These are phyloP conservation scores for Otus sunia DNA, from an alignment of 2,113 vertebrate genomes.

Conservation along the genomic window DNA sequence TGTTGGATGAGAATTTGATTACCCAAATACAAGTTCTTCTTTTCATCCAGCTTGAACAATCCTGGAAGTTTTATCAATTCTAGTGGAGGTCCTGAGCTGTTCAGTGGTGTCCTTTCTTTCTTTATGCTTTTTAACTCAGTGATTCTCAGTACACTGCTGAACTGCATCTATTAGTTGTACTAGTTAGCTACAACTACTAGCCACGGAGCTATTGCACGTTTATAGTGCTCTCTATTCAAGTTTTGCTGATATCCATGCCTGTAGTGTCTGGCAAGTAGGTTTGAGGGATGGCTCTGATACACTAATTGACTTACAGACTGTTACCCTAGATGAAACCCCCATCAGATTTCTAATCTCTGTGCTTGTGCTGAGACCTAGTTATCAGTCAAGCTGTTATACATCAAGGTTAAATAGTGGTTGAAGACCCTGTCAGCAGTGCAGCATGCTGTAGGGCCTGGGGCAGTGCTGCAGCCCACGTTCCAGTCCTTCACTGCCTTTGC, in stretches of 20 bases:
- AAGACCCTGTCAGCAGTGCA: not conserved
- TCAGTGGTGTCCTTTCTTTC: not conserved
- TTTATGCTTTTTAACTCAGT: not conserved
- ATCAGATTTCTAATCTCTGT: not conserved
- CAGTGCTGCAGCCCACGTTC: not conserved
- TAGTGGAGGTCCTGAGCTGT: not conserved
- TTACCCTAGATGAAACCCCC: not conserved
- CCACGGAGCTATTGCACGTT: not conserved
- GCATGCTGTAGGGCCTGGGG: accelerated
- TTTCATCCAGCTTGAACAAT: not conserved
- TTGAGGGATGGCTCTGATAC: not conserved
- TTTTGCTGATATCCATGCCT: not conserved
- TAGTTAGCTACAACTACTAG: not conserved
- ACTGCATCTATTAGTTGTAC: not conserved
- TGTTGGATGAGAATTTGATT: not conserved
- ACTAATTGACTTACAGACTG: not conserved
- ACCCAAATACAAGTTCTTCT: not conserved
- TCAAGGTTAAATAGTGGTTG: not conserved
- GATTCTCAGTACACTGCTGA: not conserved
- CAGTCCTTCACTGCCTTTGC: not conserved
- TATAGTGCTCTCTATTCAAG: not conserved
- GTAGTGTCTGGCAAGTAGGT: not conserved
- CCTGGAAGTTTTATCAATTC: not conserved
- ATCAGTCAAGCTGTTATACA: not conserved
- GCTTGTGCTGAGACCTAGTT: not conserved